These are phyloP conservation scores for Melipona quadrifasciata DNA, from an alignment of 1,140 invertebrate species.

Conservation along the genomic window DNA sequence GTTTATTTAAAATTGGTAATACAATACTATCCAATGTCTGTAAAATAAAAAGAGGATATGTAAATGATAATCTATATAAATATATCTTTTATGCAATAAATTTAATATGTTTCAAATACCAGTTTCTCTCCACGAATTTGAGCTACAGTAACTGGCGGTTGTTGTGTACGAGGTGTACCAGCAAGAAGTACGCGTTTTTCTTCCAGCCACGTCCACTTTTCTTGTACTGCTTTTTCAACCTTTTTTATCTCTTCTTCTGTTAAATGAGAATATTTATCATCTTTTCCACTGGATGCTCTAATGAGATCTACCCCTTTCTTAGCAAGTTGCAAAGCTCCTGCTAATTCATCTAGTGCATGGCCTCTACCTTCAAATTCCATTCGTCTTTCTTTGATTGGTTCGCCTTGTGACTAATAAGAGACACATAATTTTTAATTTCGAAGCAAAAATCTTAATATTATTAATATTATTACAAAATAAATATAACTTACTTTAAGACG, in stretches of 20 bases:
- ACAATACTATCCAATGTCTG: conserved; percentile 87
- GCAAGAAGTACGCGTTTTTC: conserved; percentile 85
- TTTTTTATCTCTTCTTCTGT: conserved; percentile 91
- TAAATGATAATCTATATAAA: background rate
- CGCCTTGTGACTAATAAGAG: conserved; percentile 86
- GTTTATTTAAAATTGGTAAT: conserved; percentile 91
- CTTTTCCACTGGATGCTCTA: conserved; percentile 80
- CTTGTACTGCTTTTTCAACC: conserved; percentile 82
- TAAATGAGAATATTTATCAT: conserved; percentile 93
- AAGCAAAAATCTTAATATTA: background rate
- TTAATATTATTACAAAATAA: background rate
- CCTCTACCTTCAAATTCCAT: conserved; percentile 90
- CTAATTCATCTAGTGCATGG: conserved; percentile 89
- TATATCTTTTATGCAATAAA: conserved; percentile 10
- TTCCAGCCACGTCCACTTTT: conserved; percentile 88
- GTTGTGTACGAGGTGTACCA: conserved; percentile 84
- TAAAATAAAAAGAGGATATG: conserved; percentile 51
- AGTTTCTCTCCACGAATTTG: conserved; percentile 89
- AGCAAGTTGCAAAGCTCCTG: conserved; percentile 86
- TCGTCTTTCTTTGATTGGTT: conserved; percentile 91
- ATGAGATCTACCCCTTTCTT: conserved; percentile 89
- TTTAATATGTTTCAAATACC: conserved; percentile 77
- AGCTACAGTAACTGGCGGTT: conserved; percentile 88
- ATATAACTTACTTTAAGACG: conserved; percentile 83
- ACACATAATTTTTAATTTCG: background rate